Percentiles rank a stretch among this genome's conserved stretches.
These are phyloP conservation scores for Pipa parva DNA, from an alignment of 2,113 vertebrate species.

Conservation along the genomic window DNA sequence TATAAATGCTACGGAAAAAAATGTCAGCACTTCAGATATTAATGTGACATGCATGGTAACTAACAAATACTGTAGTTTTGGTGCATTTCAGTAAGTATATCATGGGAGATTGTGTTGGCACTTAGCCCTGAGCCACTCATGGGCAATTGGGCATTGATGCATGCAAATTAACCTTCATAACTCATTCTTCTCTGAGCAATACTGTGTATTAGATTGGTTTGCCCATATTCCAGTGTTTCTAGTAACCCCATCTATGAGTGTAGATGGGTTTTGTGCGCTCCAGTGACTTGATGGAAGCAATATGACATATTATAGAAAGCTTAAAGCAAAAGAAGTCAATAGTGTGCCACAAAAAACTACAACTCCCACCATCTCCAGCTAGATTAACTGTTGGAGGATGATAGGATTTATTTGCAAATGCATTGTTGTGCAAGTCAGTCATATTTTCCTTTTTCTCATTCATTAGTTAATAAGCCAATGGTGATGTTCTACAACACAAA, in stretches of 20 bases:
- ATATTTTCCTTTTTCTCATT: no score
- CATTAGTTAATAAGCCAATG: no score
- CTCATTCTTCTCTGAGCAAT: conserved; percentile 42
- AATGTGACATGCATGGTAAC: no score
- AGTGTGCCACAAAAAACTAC: not conserved
- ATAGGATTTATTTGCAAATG: no score
- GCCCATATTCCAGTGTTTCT: conserved; percentile 37
- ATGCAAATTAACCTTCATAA: conserved; percentile 45
- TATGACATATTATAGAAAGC: conserved; percentile 19
- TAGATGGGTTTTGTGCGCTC: not conserved
- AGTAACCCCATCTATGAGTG: conserved; percentile 38
- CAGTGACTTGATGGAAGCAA: conserved; percentile 4
- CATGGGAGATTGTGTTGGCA: conserved; percentile 41
- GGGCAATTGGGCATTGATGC: conserved; percentile 45
- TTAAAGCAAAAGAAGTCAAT: not conserved
- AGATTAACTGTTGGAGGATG: no score
- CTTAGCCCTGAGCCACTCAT: conserved; percentile 28
- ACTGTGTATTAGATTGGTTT: conserved; percentile 30
- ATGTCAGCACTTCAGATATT: no score
- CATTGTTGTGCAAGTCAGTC: no score
- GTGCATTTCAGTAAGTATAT: conserved; percentile 25
- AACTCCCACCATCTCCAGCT: no score
- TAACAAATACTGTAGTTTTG: no score
- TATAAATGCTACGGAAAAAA: no score
- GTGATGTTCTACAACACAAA: no score